Percentiles rank a stretch among this genome's conserved stretches.
Evolutionary conservation across 2,797 vertebrate species (phyloP).

Genomic region (Masticophis lateralis): DNA sequence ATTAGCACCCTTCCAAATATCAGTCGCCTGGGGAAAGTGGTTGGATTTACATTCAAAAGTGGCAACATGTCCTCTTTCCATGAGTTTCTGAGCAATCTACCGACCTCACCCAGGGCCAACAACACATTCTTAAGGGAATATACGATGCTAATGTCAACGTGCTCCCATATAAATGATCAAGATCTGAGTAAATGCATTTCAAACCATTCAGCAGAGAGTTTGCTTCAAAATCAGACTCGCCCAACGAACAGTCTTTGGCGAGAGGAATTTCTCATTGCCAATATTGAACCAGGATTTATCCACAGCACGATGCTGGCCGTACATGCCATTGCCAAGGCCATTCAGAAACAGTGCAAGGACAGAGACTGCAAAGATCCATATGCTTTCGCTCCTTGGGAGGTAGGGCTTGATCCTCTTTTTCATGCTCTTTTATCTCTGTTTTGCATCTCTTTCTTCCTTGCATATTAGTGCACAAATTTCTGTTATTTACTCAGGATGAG

Average conservation of each 20-base stretch:
- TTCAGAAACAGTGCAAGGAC: slow-evolving; percentile 73
- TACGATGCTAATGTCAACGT: slow-evolving; percentile 59
- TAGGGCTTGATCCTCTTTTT: slow-evolving; percentile 57
- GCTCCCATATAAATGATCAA: slow-evolving; percentile 57
- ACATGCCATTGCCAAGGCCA: slow-evolving; percentile 77
- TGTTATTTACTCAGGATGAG: not conserved
- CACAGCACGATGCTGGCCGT: slow-evolving; percentile 80
- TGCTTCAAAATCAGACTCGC: slow-evolving; percentile 38
- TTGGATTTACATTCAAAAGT: slow-evolving; percentile 85
- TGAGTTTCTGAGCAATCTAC: slow-evolving; percentile 74
- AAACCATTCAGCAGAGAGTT: slow-evolving; percentile 50
- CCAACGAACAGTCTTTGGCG: slow-evolving; percentile 50
- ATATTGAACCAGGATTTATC: slow-evolving; percentile 64
- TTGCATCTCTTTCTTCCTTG: slow-evolving; percentile 22
- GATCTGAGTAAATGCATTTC: slow-evolving; percentile 71
- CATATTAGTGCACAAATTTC: not conserved
- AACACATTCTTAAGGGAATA: slow-evolving; percentile 76
- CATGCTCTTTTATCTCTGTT: not conserved
- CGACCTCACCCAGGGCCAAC: slow-evolving; percentile 43
- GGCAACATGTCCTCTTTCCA: slow-evolving; percentile 73
- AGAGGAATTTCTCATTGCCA: slow-evolving; percentile 66
- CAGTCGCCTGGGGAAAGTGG: slow-evolving; percentile 75
- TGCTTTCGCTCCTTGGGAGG: slow-evolving; percentile 81
- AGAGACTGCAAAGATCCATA: slow-evolving; percentile 74
- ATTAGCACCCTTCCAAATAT: slow-evolving; percentile 71